Evolutionary conservation across 2,113 vertebrate genomes (phyloP).

Genomic region (Opisthocomus hoazin): DNA sequence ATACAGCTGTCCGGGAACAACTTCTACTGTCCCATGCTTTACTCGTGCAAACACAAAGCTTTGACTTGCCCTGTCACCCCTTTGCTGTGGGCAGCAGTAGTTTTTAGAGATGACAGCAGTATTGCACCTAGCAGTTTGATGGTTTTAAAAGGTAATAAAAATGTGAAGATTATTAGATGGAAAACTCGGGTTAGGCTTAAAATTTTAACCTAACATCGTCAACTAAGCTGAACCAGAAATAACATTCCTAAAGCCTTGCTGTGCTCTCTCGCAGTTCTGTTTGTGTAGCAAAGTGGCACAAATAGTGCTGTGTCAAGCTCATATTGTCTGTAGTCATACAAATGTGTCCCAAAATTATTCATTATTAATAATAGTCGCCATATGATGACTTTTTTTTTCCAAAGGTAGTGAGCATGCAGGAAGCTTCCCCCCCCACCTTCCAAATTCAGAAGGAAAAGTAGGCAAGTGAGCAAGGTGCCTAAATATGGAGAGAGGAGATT

Average conservation of each 20-base stretch:
- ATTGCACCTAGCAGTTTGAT: background rate
- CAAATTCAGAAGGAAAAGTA: background rate
- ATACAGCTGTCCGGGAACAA: background rate
- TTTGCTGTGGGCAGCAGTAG: background rate
- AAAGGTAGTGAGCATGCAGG: background rate
- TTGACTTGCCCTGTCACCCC: background rate
- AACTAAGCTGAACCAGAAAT: background rate
- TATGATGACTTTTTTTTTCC: background rate
- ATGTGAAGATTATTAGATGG: background rate
- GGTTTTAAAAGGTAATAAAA: background rate
- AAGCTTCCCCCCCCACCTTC: background rate
- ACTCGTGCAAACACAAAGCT: background rate
- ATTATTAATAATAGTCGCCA: background rate
- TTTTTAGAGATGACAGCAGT: background rate
- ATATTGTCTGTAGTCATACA: background rate
- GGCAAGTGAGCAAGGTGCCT: background rate
- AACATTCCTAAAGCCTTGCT: background rate
- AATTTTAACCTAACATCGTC: background rate
- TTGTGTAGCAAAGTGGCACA: background rate
- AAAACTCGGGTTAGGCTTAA: background rate
- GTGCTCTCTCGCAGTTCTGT: fast-evolving
- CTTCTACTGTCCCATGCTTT: background rate
- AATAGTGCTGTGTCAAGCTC: background rate
- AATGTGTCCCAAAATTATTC: background rate
- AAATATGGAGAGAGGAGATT: background rate